Conservation (phyloP, 1,140 invertebrate genomes). For the Drosophila yakuba region DNA sequence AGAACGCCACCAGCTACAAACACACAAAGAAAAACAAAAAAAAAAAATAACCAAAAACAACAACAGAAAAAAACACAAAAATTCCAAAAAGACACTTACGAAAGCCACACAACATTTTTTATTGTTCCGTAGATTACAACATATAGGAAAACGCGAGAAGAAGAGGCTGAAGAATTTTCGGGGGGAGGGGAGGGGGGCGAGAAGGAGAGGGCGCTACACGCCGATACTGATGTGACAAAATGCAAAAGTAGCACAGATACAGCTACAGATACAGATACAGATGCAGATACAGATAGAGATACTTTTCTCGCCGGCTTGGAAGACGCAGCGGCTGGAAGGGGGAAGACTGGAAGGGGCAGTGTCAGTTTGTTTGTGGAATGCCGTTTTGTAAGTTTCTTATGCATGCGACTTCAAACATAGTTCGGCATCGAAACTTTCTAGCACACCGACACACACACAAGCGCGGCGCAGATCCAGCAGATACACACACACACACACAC, state of each 20-base stretch:
- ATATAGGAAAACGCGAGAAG: conserved; percentile 28
- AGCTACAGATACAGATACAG: conserved; percentile 20
- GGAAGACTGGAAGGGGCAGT: conserved; percentile 27
- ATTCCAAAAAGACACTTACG: conserved; percentile 72
- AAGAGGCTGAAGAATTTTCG: conserved; percentile 38
- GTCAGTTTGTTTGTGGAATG: conserved; percentile 74
- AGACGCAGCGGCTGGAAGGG: not conserved
- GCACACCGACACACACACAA: conserved; percentile 68
- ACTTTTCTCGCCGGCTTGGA: conserved; percentile 46
- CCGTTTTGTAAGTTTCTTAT: conserved; percentile 83
- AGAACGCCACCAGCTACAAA: conserved; percentile 68
- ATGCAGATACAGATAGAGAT: conserved; percentile 55
- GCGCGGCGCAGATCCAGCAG: conserved; percentile 37
- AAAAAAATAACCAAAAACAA: not conserved
- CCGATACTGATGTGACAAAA: conserved; percentile 51
- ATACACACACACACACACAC: conserved; percentile 21
- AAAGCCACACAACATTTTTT: conserved; percentile 66
- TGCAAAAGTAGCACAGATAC: conserved; percentile 62
- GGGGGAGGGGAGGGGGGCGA: not conserved
- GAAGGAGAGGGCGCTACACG: conserved; percentile 21
- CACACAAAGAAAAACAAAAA: conserved; percentile 19
- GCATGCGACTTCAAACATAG: conserved; percentile 60
- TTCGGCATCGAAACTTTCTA: conserved; percentile 71
- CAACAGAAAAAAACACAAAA: conserved; percentile 5
- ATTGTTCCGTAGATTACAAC: conserved; percentile 65